Conservation (phyloP, 2,888 invertebrate genomes). For the Agrotis ipsilon region DNA sequence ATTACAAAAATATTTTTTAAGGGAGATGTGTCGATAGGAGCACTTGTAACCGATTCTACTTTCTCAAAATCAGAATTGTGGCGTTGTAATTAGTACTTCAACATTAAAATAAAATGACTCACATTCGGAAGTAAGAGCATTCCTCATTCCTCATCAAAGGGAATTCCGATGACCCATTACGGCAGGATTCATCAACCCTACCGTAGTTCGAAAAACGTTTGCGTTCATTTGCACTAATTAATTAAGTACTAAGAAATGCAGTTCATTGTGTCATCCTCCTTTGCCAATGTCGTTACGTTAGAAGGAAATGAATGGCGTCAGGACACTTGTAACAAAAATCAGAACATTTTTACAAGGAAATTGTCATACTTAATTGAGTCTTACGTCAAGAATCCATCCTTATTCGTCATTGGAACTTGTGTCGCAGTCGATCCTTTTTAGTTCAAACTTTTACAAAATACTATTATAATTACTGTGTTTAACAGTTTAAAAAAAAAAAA, state of each 20-base stretch:
- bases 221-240: not conserved
- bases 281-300: not conserved
- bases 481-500: too few species aligned
- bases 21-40: too few species aligned
- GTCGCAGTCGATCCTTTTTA: not conserved
- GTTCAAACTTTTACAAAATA: not conserved
- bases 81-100: not conserved
- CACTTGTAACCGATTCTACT: too few species aligned
- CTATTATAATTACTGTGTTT: too few species aligned
- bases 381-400: not conserved
- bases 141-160: not conserved
- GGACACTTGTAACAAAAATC: not conserved
- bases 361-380: not conserved
- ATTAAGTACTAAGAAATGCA: not conserved
- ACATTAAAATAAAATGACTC: not conserved
- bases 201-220: not conserved
- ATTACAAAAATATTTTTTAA: too few species aligned
- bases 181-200: conserved; percentile 1
- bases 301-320: not conserved
- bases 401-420: not conserved
- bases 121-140: conserved; percentile 8
- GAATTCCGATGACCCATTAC: conserved; percentile 14
- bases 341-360: not conserved
- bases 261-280: not conserved
- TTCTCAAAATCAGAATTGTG: not conserved